A percentile compares a stretch with the other conserved stretches of the same genome.
Conservation (phyloP, 2,888 invertebrate genomes). For the Melanchra persicariae region DNA sequence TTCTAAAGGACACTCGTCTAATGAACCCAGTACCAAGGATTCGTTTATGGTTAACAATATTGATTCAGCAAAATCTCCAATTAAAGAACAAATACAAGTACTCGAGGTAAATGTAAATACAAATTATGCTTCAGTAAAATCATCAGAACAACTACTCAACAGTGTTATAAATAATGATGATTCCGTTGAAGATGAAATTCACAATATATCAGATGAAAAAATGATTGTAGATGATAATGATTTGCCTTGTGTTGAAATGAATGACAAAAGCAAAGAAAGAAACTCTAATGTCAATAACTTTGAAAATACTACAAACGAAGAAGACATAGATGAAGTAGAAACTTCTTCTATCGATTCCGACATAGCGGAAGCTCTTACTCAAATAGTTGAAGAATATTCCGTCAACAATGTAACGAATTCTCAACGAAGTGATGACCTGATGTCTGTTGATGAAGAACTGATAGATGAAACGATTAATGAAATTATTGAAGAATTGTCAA, state of each 20-base stretch:
- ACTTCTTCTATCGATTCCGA: slow-evolving; percentile 69
- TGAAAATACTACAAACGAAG: slow-evolving; percentile 15
- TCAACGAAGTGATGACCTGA: slow-evolving; percentile 62
- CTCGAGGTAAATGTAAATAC: slow-evolving; percentile 29
- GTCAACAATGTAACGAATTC: slow-evolving; percentile 58
- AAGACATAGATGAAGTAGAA: slow-evolving; percentile 38
- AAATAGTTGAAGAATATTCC: slow-evolving; percentile 80
- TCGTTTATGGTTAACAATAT: slow-evolving; percentile 11
- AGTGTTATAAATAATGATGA: slow-evolving; percentile 67
- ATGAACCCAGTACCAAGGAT: slow-evolving; percentile 25
- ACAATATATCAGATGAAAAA: slow-evolving; percentile 48
- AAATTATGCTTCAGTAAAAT: slow-evolving; percentile 69
- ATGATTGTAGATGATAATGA: slow-evolving; percentile 39
- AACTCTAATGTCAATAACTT: not conserved
- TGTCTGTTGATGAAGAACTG: slow-evolving; percentile 79
- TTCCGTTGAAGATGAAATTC: slow-evolving; percentile 19
- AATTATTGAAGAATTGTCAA: slow-evolving; percentile 76
- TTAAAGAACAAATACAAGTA: slow-evolving; percentile 1
- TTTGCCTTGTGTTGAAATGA: slow-evolving; percentile 19
- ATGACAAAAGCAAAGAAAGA: slow-evolving; percentile 4
- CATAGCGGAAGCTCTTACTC: slow-evolving; percentile 82
- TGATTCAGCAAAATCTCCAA: not conserved
- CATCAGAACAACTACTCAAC: slow-evolving; percentile 75
- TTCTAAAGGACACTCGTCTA: slow-evolving; percentile 37
- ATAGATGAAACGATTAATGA: slow-evolving; percentile 79